These are phyloP conservation scores for Labia minor DNA, from an alignment of 2,888 invertebrate species.

Conservation along the genomic window DNA sequence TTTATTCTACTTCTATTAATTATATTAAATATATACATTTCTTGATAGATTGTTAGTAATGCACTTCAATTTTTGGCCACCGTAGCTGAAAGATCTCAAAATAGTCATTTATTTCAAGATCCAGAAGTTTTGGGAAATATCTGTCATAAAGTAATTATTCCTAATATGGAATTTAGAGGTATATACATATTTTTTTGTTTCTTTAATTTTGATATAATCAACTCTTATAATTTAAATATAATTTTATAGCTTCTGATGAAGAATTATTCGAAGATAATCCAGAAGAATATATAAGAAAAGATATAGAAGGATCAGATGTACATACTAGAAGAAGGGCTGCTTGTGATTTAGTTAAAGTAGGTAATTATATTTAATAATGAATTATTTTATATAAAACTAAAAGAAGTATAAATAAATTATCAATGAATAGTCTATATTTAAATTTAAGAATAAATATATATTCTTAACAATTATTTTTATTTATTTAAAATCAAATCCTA, in stretches of 20 bases:
- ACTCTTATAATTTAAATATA: constrained; percentile 15
- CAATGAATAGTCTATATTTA: too few relatives aligned
- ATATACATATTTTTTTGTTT: constrained; percentile 21
- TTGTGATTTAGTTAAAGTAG: constrained; percentile 79
- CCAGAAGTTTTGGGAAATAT: constrained; percentile 76
- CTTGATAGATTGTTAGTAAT: constrained; percentile 78
- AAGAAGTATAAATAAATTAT: too few relatives aligned
- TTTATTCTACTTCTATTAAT: constrained; percentile 14
- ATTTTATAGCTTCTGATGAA: constrained; percentile 66
- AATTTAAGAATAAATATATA: too few relatives aligned
- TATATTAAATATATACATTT: neutral
- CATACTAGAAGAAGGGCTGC: constrained; percentile 93
- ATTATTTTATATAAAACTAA: too few relatives aligned
- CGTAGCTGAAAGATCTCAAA: constrained; percentile 82
- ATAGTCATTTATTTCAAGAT: constrained; percentile 81
- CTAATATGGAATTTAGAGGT: constrained; percentile 95
- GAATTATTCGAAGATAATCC: constrained; percentile 97
- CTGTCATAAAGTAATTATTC: constrained; percentile 97
- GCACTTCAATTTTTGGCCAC: constrained; percentile 90
- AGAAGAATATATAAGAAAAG: constrained; percentile 90
- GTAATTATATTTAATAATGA: neutral
- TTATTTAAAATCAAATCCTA: neutral
- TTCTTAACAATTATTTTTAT: too few relatives aligned
- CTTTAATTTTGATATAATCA: constrained; percentile 13
- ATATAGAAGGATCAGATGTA: constrained; percentile 97